phyloP scores from a whole-genome alignment of 2,113 vertebrate genomes.

The Cebidichthys violaceus region DNA sequence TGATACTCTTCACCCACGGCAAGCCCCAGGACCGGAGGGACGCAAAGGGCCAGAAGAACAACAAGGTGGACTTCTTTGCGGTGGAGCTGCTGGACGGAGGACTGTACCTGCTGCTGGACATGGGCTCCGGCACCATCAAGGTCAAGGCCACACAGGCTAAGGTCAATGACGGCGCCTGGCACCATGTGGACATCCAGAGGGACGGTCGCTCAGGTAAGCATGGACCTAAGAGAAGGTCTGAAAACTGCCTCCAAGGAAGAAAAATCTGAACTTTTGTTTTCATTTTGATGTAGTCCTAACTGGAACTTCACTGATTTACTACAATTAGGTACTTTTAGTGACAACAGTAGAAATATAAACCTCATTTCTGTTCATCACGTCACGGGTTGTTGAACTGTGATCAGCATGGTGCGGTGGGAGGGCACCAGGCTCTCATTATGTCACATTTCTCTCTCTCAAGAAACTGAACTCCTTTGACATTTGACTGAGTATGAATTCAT shows the following conservation, averaged over 20 bases:
- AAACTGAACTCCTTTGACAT: slow-evolving; percentile 13
- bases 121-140: slow-evolving; percentile 98
- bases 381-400: slow-evolving; percentile 3
- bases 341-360: neutral
- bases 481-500: slow-evolving; percentile 10
- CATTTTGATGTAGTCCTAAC: neutral
- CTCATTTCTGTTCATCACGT: neutral
- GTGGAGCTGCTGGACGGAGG: slow-evolving; percentile 96
- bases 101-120: slow-evolving; percentile 94
- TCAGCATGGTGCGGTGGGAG: slow-evolving; percentile 18
- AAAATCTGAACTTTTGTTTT: neutral
- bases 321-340: neutral
- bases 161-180: slow-evolving; percentile 96
- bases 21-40: slow-evolving; percentile 94
- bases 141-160: slow-evolving; percentile 97
- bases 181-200: slow-evolving; percentile 98
- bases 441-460: slow-evolving; percentile 8
- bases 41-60: slow-evolving; percentile 91
- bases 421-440: neutral
- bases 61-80: slow-evolving; percentile 97
- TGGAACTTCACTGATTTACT: neutral
- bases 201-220: slow-evolving; percentile 94
- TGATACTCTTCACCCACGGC: slow-evolving; percentile 97
- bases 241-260: neutral
- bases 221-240: neutral